These are phyloP conservation scores for Drosophila quasianomalipes DNA, from an alignment of 2,888 invertebrate genomes.

Conservation along the genomic window DNA sequence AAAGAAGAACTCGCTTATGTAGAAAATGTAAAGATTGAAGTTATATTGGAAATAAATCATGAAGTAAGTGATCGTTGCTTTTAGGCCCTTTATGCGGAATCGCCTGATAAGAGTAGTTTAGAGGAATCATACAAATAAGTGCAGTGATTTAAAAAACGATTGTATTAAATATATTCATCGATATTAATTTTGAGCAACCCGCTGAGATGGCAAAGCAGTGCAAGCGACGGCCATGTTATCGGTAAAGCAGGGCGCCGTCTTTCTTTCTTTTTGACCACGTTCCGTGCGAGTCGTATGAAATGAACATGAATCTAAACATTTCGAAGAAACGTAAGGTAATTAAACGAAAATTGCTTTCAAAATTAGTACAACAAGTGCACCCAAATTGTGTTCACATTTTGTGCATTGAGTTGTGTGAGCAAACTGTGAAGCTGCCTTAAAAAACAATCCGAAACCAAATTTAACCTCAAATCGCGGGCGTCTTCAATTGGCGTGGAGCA, in stretches of 20 bases:
- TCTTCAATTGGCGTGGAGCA: conserved; percentile 51
- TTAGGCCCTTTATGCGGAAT: background rate
- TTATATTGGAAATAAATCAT: background rate
- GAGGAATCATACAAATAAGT: no score
- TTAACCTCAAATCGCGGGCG: conserved; percentile 76
- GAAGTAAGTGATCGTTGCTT: accelerated
- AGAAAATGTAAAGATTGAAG: background rate
- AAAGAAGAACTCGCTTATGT: background rate
- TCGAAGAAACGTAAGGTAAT: conserved; percentile 86
- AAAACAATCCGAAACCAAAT: conserved; percentile 43
- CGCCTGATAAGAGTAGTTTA: no score
- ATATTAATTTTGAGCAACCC: conserved; percentile 24
- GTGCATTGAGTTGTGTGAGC: conserved; percentile 37
- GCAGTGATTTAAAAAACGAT: background rate
- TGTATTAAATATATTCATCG: background rate
- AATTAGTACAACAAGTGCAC: background rate
- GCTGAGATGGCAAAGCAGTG: conserved; percentile 49
- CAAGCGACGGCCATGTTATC: conserved; percentile 75
- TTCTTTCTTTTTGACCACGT: conserved; percentile 86
- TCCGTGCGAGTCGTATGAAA: conserved; percentile 83
- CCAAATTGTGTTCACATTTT: background rate
- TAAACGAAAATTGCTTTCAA: conserved; percentile 42
- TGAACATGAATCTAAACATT: conserved; percentile 85
- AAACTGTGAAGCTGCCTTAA: conserved; percentile 4
- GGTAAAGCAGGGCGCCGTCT: conserved; percentile 73